Conservation (phyloP, 2,888 invertebrate species). For the Rhorus exstirpatorius region DNA sequence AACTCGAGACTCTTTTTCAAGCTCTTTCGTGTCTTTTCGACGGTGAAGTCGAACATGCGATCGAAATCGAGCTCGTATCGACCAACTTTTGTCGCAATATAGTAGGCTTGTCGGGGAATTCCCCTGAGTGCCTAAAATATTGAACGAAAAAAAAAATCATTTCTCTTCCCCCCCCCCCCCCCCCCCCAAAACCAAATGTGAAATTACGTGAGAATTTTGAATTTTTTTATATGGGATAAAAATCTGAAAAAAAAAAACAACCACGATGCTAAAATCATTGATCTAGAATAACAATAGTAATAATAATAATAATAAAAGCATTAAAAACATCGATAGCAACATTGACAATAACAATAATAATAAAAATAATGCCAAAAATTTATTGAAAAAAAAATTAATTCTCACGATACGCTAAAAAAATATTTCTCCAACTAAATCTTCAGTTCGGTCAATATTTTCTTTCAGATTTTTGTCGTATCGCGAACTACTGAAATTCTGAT, state of each 20-base stretch:
- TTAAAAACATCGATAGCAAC: background rate
- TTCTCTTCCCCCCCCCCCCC: no score
- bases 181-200: background rate
- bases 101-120: slow-evolving; percentile 94
- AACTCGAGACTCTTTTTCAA: slow-evolving; percentile 91
- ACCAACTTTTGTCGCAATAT: slow-evolving; percentile 96
- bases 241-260: no score
- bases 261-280: no score
- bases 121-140: slow-evolving; percentile 89
- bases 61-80: slow-evolving; percentile 91
- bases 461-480: no score
- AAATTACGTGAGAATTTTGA: background rate
- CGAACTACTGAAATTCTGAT: no score
- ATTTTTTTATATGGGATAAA: no score
- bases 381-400: no score
- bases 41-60: slow-evolving; percentile 95
- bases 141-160: background rate
- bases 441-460: no score
- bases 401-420: no score
- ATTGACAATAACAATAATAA: background rate
- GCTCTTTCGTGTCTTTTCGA: slow-evolving; percentile 91
- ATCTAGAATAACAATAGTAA: no score
- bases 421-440: no score
- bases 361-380: background rate
- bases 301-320: no score